Conservation (phyloP, 2,113 vertebrate species). For the Aldabrachelys gigantea region DNA sequence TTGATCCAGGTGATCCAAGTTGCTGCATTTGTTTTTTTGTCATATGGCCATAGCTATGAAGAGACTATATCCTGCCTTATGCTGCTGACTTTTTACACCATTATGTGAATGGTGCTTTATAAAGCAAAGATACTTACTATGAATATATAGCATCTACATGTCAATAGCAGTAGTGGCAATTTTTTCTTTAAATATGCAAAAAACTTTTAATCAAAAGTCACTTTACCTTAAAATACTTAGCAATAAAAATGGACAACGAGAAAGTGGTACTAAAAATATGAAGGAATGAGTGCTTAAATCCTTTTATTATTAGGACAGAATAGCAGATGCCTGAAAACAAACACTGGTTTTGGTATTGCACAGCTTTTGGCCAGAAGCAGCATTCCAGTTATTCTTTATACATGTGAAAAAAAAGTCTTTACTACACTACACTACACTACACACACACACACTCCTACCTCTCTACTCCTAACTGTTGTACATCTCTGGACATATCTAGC, state of each 20-base stretch:
- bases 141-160: background rate
- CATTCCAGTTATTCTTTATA: background rate
- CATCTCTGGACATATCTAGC: background rate
- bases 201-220: background rate
- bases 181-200: background rate
- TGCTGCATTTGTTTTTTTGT: background rate
- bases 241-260: background rate
- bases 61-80: background rate
- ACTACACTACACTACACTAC: background rate
- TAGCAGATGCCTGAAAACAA: background rate
- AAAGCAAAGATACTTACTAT: background rate
- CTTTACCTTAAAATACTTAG: background rate
- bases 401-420: background rate
- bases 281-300: background rate
- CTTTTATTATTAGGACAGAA: background rate
- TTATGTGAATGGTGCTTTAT: background rate
- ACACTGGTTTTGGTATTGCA: background rate
- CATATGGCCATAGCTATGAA: background rate
- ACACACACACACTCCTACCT: background rate
- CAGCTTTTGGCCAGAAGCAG: background rate
- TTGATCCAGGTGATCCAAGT: too few species aligned
- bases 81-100: background rate
- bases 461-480: background rate
- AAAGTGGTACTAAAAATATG: background rate
- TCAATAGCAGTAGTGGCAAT: background rate